Conservation (phyloP, 2,797 vertebrate genomes). For the Falco rusticolus region DNA sequence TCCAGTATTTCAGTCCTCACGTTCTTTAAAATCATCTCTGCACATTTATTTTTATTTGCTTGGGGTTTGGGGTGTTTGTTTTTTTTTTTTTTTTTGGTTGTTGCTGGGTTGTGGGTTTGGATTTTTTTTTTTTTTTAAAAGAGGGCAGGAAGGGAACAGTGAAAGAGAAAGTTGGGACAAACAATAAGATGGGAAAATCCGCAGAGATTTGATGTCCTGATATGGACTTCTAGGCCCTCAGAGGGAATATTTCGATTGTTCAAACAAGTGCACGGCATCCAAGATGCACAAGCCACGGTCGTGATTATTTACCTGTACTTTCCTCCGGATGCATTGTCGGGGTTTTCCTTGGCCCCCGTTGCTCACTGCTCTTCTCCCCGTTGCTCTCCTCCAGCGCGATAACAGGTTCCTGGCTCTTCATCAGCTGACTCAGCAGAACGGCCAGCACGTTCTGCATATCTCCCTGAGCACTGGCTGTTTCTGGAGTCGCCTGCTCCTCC, state of each 20-base stretch:
- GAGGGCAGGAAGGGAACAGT: not conserved
- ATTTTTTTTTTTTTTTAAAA: not conserved
- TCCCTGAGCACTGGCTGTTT: constrained; percentile 84
- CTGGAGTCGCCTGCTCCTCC: constrained; percentile 74
- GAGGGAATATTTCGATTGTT: not conserved
- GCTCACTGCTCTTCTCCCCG: constrained; percentile 87
- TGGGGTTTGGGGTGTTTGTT: no score
- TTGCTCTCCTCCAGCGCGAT: constrained; percentile 89
- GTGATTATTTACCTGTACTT: constrained; percentile 79
- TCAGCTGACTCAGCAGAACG: constrained; percentile 92
- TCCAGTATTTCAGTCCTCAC: rapidly evolving
- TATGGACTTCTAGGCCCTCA: not conserved
- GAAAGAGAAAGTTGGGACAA: not conserved
- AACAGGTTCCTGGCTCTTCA: constrained; percentile 89
- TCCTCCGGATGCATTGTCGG: constrained; percentile 79
- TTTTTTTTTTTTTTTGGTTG: no score
- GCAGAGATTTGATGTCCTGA: not conserved
- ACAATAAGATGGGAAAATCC: not conserved
- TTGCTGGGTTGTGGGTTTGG: no score
- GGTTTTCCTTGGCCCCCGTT: constrained; percentile 75
- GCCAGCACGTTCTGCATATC: constrained; percentile 93
- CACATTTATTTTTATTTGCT: not conserved
- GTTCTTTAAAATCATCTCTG: not conserved
- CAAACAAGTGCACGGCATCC: constrained; percentile 37
- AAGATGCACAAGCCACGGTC: constrained; percentile 32